Conservation (phyloP, 2,797 vertebrate species). For the Sebastes steindachneri region DNA sequence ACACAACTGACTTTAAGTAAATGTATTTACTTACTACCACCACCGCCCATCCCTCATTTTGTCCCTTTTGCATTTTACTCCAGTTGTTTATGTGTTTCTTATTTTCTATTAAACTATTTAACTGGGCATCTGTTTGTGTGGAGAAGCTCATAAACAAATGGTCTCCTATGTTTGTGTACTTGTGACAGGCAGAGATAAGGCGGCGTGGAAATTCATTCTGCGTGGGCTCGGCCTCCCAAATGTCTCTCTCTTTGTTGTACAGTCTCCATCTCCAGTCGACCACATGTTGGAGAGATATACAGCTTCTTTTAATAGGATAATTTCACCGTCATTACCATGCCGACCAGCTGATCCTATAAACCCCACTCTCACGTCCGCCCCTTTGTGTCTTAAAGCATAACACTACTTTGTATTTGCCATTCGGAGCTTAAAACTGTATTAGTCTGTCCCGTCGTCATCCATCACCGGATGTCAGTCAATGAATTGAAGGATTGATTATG, state of each 20-base stretch:
- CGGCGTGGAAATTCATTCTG: slow-evolving; percentile 44
- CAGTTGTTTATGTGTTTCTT: neutral
- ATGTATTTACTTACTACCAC: neutral
- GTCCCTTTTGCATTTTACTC: neutral
- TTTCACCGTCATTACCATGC: slow-evolving; percentile 24
- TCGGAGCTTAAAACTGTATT: slow-evolving; percentile 12
- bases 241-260: slow-evolving; percentile 20
- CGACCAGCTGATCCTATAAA: slow-evolving; percentile 48
- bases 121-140: neutral
- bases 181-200: slow-evolving; percentile 54
- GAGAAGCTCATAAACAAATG: slow-evolving; percentile 20
- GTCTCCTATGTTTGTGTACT: slow-evolving; percentile 11
- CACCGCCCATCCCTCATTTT: neutral
- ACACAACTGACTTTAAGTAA: neutral
- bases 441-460: slow-evolving; percentile 22
- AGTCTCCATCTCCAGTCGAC: slow-evolving; percentile 29
- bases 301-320: slow-evolving; percentile 40
- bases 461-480: slow-evolving; percentile 48
- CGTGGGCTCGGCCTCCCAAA: slow-evolving; percentile 2
- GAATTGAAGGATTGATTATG: slow-evolving; percentile 52
- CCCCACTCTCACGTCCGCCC: neutral
- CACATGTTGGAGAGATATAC: slow-evolving; percentile 27
- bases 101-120: slow-evolving; percentile 8
- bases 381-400: slow-evolving; percentile 35
- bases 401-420: slow-evolving; percentile 2